Percentiles rank a stretch among this genome's conserved stretches.
Evolutionary conservation across 2,888 invertebrate species (phyloP).

Genomic region (Neelides folsomi): DNA sequence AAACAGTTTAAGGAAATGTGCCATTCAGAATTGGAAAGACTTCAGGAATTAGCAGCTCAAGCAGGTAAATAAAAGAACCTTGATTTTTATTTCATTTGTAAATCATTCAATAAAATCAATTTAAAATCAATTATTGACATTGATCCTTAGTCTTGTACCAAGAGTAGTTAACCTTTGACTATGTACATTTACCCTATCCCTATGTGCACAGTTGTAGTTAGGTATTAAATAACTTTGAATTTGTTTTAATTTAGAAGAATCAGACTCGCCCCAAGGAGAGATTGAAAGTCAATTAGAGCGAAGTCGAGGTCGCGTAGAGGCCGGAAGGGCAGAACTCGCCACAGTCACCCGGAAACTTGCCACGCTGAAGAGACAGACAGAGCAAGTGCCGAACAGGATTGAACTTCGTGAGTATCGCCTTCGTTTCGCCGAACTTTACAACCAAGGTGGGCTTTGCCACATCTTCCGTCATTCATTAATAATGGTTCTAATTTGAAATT

Average conservation of each 20-base stretch:
- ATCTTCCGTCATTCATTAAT: not conserved
- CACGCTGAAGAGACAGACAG: slow-evolving; percentile 67
- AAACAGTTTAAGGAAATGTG: slow-evolving; percentile 60
- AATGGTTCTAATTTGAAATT: slow-evolving; percentile 34
- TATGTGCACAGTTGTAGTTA: too few relatives aligned
- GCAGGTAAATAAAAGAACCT: slow-evolving; percentile 8
- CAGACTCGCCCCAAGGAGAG: slow-evolving; percentile 21
- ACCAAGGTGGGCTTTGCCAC: slow-evolving; percentile 52
- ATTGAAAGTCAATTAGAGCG: slow-evolving; percentile 41
- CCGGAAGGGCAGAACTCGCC: slow-evolving; percentile 55
- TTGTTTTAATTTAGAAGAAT: slow-evolving; percentile 12
- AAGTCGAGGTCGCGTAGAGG: slow-evolving; percentile 48
- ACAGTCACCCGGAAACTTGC: slow-evolving; percentile 66
- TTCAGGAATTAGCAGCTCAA: slow-evolving; percentile 37
- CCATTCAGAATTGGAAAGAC: slow-evolving; percentile 47
- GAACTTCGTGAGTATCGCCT: slow-evolving; percentile 91
- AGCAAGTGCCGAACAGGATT: slow-evolving; percentile 82
- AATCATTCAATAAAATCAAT: not conserved
- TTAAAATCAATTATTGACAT: too few relatives aligned
- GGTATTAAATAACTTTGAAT: slow-evolving; percentile 33
- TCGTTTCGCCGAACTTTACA: slow-evolving; percentile 87
- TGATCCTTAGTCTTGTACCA: too few relatives aligned
- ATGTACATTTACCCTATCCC: too few relatives aligned
- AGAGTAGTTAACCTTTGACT: too few relatives aligned
- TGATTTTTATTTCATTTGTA: not conserved